Base-by-base conservation (phyloP, 1,140 invertebrate genomes). In the Leptestheria dahalacensis region DNA sequence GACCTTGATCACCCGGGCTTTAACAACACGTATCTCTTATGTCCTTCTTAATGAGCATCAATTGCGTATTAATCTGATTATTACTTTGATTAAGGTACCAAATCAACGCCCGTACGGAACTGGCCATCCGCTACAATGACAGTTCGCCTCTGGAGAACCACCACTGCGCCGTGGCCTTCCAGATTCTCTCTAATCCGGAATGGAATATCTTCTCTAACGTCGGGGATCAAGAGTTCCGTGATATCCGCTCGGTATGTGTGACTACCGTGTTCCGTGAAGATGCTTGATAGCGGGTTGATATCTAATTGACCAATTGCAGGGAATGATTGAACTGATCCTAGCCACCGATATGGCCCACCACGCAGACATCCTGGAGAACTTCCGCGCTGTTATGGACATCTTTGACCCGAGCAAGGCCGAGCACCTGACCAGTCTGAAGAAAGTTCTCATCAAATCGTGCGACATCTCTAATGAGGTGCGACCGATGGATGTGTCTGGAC, bases 1-100 rank as follows among this genome's bases (percentile, higher is more conserved):
- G 74, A 75, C 65, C 59, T 75, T 6, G 74, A 75, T 60, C 74
- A 75, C 62, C 73, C 73, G 1, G 74, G 74, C 15, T 75, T 73
- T 63, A 75, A 74, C 60, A 75, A 75, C 65, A 70, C 73, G 70
- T 75, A 63, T 66, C 69, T 52, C 63, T 18, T 23, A 2, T 26
- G 20, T 60, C 46, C 18, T 29, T 15, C 6, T 15, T 9, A n/a
- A n/a, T n/a, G n/a, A 6, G 15, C 6, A 41, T 41, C 33, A 41
- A 9, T 6, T 15, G 15, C 33, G 33, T 41, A 41, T 15, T 41
- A 41, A 41, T 41, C 33, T 41, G 6, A 6, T 41, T 6, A 15
- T 6, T 41, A 9, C 6, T 41, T 41, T 41, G 33, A 9, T 1
- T 15, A 25, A 56, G 53, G 53, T 56, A 56, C 25, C 53, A 56